Base-by-base conservation (phyloP, 2,113 vertebrate species). In the Merops nubicus region DNA sequence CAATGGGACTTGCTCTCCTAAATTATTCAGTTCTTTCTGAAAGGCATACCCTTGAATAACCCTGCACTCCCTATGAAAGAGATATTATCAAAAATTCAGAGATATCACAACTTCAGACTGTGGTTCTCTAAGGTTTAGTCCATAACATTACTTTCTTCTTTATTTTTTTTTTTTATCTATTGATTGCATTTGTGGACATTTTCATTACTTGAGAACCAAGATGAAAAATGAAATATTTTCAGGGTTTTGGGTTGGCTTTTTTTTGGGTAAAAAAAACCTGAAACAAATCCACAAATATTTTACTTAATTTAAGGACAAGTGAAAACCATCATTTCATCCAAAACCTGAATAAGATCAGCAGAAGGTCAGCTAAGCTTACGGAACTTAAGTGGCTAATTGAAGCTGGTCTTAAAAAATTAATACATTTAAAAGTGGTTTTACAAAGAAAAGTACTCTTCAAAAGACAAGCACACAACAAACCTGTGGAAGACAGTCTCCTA, bases 21-120 rank as follows among this genome's bases (percentile, higher is more conserved):
- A 94, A 92, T 48, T 86, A 68, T 82, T 82, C 43, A 65, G 9
- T 47, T 85, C 7, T 64, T 76, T 62, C 28, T 85, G 65, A 82
- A 85, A 65, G 28, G 9, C 11, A 33, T 76, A 57, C 33, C 33
- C 53, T 76, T 79, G 12, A 67, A 86, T 40, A 91, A 69, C 18
- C 40, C 8, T 45, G 7, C 5, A 2, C 1, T 45, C 10, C 33
- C 19, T 38, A 1, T 9, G 31, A 48, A 48, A 34, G 20, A 72
- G 31, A 50, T 4, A 18, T 12, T 64, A 38, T 59, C 3, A 91
- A 88, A 93, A 63, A 77, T 31, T 77, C 42, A 74, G 15, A 59
- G 7, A 7, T 62, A 72, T 17, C n/a, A 56, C 25, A 72, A 15
- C 7, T 43, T 31, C 23, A 26, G 14, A 23, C 26, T 33, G 5